Evolutionary conservation across 2,888 invertebrate species (phyloP).

Genomic region (Colostygia pectinataria): DNA sequence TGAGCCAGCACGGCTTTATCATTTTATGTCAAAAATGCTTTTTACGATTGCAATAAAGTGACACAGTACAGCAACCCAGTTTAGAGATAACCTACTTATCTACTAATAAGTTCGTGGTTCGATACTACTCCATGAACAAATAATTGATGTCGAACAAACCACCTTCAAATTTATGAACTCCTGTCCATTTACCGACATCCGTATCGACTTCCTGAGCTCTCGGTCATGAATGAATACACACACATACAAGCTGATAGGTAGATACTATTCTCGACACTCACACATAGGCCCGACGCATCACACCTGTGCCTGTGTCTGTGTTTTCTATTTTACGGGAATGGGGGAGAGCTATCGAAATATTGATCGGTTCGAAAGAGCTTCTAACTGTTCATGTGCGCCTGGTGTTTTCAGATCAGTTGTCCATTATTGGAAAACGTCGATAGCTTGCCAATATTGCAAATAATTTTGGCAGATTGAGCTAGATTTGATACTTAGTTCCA

Average conservation of each 20-base stretch:
- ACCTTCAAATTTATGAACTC: constrained; percentile 14
- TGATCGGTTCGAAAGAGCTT: constrained; percentile 74
- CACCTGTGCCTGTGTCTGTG: constrained; percentile 42
- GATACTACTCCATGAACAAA: too few species aligned
- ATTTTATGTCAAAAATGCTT: too few species aligned
- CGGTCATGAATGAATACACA: constrained; percentile 14
- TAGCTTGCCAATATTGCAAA: constrained; percentile 49
- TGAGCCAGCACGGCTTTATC: too few species aligned
- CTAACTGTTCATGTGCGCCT: constrained; percentile 53
- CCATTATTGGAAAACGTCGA: constrained; percentile 75
- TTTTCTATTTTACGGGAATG: constrained; percentile 33
- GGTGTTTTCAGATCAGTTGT: constrained; percentile 75
- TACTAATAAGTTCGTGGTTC: too few species aligned
- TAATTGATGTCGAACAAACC: background rate
- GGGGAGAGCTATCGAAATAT: constrained; percentile 63
- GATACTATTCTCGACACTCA: constrained; percentile 24
- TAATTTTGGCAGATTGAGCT: constrained; percentile 2
- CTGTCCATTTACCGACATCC: constrained; percentile 7
- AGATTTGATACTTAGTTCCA: background rate
- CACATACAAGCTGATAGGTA: background rate
- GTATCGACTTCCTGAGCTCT: constrained; percentile 24
- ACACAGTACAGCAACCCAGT: too few species aligned
- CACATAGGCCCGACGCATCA: constrained; percentile 30
- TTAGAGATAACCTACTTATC: too few species aligned
- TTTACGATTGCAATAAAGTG: too few species aligned